These are phyloP conservation scores for Barypeithes pellucidus DNA, from an alignment of 2,888 invertebrate species.

Conservation along the genomic window DNA sequence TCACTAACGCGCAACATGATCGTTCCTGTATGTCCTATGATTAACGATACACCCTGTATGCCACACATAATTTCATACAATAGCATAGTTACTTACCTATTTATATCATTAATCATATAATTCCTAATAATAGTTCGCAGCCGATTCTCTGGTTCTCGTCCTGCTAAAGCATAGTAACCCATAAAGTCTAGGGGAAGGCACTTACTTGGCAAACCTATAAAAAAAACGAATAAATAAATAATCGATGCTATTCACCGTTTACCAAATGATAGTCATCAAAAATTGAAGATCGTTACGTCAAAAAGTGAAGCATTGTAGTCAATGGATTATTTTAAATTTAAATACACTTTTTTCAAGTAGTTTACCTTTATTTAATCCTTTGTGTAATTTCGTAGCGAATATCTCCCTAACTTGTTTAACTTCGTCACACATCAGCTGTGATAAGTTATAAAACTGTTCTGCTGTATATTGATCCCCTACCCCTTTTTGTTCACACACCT, in stretches of 20 bases:
- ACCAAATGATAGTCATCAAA: no score
- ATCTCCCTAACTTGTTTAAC: conserved; percentile 83
- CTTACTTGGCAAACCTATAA: conserved; percentile 85
- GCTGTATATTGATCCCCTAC: conserved; percentile 96
- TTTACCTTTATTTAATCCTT: conserved; percentile 79
- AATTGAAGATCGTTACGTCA: no score
- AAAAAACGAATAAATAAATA: conserved; percentile 12
- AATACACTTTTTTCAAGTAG: no score
- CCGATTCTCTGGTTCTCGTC: conserved; percentile 89
- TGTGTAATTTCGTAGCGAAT: conserved; percentile 94
- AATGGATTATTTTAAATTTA: no score
- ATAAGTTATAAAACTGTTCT: conserved; percentile 95
- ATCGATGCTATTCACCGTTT: no score
- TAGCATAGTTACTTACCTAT: conserved; percentile 79
- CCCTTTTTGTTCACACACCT: conserved; percentile 93
- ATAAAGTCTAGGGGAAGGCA: conserved; percentile 93
- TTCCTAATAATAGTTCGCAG: conserved; percentile 80
- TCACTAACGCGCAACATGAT: no score
- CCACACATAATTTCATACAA: not conserved
- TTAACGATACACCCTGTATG: no score
- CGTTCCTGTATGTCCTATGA: no score
- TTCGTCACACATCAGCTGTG: conserved; percentile 90
- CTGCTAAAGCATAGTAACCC: conserved; percentile 89
- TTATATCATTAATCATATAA: conserved; percentile 91
- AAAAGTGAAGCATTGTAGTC: no score